Evolutionary conservation across 2,797 vertebrate species (phyloP).

Genomic region (Pogoniulus pusillus): DNA sequence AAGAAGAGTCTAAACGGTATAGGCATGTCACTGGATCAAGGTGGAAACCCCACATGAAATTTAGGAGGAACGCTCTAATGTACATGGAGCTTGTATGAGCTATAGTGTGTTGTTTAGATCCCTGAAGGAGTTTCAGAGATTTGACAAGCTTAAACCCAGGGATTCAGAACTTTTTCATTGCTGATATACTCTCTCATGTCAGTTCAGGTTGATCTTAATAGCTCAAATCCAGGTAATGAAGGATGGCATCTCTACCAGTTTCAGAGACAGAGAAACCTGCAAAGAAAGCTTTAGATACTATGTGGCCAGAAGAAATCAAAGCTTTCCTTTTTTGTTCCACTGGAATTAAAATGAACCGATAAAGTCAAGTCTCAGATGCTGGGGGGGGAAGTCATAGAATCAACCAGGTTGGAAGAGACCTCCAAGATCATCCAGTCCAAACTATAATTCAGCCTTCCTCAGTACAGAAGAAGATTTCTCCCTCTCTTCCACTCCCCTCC

Average conservation of each 20-base stretch:
- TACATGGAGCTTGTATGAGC: accelerated
- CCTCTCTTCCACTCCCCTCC: background rate
- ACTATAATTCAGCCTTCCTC: too few species aligned
- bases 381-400: background rate
- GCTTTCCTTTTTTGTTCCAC: background rate
- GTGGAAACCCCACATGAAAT: background rate
- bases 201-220: slow-evolving; percentile 20
- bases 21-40: background rate
- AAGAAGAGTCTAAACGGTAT: background rate
- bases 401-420: too few species aligned
- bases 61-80: background rate
- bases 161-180: slow-evolving; percentile 23
- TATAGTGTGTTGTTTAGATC: background rate
- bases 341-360: background rate
- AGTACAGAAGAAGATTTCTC: background rate
- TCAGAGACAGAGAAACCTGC: background rate
- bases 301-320: background rate
- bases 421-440: too few species aligned
- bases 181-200: slow-evolving; percentile 39
- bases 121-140: slow-evolving; percentile 26
- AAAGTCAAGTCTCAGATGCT: background rate
- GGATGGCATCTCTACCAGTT: background rate
- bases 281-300: background rate
- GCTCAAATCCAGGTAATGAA: background rate
- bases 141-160: slow-evolving; percentile 28